phyloP scores from a whole-genome alignment of 2,797 vertebrate genomes.

The Coregonus suidteri region DNA sequence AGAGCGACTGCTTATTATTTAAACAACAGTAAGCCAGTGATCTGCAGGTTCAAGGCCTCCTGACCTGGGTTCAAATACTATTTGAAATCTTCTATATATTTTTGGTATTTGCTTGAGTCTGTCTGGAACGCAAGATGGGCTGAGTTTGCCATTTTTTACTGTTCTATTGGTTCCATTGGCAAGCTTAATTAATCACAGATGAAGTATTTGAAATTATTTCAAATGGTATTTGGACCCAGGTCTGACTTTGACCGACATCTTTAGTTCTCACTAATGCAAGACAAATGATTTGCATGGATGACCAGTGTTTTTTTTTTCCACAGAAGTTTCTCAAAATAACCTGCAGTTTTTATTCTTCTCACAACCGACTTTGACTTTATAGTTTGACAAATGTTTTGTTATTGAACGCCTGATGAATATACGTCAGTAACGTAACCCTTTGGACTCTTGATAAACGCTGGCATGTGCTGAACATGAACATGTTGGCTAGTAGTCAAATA shows the following conservation, averaged over 20 bases:
- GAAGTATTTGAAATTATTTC: not conserved
- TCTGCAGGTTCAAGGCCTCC: not conserved
- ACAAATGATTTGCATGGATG: no score
- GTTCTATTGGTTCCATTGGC: not conserved
- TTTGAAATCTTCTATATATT: not conserved
- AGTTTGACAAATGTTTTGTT: not conserved
- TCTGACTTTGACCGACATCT: not conserved
- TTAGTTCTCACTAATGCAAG: not conserved
- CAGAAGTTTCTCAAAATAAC: no score
- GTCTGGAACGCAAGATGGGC: not conserved
- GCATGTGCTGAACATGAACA: not conserved
- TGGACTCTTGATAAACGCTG: not conserved
- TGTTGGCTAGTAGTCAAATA: not conserved
- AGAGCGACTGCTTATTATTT: conserved; percentile 57
- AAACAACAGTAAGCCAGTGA: not conserved
- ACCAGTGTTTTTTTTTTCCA: no score
- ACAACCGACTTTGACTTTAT: not conserved
- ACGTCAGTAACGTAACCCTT: not conserved
- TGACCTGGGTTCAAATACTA: not conserved
- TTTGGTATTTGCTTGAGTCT: not conserved
- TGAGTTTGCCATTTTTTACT: not conserved
- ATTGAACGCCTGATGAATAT: not conserved
- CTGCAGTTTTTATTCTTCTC: no score
- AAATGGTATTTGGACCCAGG: no score
- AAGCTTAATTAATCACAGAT: conserved; percentile 1